Base-by-base conservation (phyloP, 1,140 invertebrate genomes). In the Trichonephila clavipes region DNA sequence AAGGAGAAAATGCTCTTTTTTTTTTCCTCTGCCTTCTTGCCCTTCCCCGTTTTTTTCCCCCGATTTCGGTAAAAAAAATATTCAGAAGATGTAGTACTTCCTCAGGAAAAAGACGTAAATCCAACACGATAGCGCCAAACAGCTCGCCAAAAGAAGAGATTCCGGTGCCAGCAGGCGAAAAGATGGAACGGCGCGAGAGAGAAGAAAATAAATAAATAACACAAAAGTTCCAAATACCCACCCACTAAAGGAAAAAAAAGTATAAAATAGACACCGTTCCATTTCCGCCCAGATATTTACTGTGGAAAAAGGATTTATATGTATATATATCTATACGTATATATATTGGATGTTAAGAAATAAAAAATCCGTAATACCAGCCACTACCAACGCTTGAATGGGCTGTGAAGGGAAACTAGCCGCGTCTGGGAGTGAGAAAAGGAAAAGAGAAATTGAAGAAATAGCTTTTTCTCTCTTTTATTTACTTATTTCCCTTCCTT, bases 241-340 rank as follows among this genome's bases (percentile, higher is more conserved):
- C 51, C 64, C 88, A 28, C 64, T 62, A n/a, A 16, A 24, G 40
- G n/a, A 58, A 72, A 59, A 58, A 89, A 89, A 66, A 72, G 34
- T 89, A 89, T 89, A 89, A 89, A 89, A 89, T 89, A 66, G 88
- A 89, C 88, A 89, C 88, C 90, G 40, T 92, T 92, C 90, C 90
- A 92, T 92, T 92, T 92, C 90, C 90, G 77, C 62, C n/a, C 5
- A 51, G 81, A 92, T 92, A 92, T 92, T 85, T 92, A 92, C 90
- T 69, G 61, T 58, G 69, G 82, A 58, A 92, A 92, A 92, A 61
- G 81, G 62, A 92, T 92, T 92, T 92, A 64, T 85, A 85, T 66
- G 61, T 87, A 81, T 62, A 66, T 81, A 82, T 90, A 66, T 82
- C 51, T 91, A 66, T 85, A 81, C 59, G 34, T 61, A 24, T 82